Evolutionary conservation across 2,113 vertebrate genomes (phyloP), one percentile per base, ranked within the genome.

Genomic region (Thalassoma bifasciatum): DNA sequence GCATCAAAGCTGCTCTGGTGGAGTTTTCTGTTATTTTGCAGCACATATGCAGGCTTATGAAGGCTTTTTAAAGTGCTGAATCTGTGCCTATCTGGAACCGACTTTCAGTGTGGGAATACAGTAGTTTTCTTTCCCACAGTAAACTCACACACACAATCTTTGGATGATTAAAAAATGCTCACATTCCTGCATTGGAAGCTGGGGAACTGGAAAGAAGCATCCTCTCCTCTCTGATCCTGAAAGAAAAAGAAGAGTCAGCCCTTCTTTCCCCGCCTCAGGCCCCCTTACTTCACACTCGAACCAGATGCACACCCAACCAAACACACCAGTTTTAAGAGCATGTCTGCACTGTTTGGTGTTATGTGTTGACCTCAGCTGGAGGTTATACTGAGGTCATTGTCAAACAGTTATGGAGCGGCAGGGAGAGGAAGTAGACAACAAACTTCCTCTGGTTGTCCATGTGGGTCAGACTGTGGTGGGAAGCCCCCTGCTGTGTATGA

Each of bases 231-330:
- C 53, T 72, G 73, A 67, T 75, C 26, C 37, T 37, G 14, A 7
- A 54, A 21, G 30, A 66, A 69, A 58, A 37, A 34, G 60, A 37
- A 46, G 34, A 67, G 12, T 74, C 62, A 38, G 37, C 12, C 36
- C n/a, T 26, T 52, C 38, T 21, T 21, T 37, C 47, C 63, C 61
- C 24, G n/a, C 56, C 57, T 59, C 26, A 42, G 71, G 38, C 83
- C 75, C 75, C 56, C 47, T 77, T 54, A 51, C 38, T 24, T 69
- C 64, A 82, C 83, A 87, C 82, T 88, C 72, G 78, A 59, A 86
- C 81, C 92, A 91, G 87, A 89, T 90, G 84, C 83, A 66, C 21
- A 3, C 54, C 50, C 21, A 3, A 58, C 50, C 47, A 52, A 70
- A 54, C 47, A 10, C 49, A 62, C 50, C 23, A 30, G 7, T 11